phyloP scores from a whole-genome alignment of 2,797 vertebrate genomes.

The Acanthiza pusilla region DNA sequence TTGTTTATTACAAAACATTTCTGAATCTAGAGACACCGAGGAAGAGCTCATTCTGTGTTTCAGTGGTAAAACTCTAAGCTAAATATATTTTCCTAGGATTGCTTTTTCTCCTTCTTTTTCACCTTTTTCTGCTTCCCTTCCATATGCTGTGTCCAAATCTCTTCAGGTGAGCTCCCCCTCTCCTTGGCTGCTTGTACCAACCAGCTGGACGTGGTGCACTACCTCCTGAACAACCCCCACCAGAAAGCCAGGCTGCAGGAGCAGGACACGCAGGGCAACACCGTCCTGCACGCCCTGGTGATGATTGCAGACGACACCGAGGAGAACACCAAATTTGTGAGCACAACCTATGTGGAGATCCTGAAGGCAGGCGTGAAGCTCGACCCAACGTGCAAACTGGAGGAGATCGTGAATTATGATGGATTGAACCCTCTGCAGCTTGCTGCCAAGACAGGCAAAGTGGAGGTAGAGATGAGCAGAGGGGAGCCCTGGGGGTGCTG shows the following conservation, averaged over 20 bases:
- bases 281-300: constrained; percentile 88
- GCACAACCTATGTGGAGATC: constrained; percentile 82
- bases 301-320: constrained; percentile 82
- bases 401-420: constrained; percentile 79
- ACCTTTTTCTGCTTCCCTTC: neutral
- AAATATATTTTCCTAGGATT: neutral
- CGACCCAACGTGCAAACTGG: constrained; percentile 73
- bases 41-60: neutral
- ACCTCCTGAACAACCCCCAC: constrained; percentile 82
- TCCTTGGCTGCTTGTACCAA: constrained; percentile 94
- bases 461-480: constrained; percentile 72
- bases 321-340: constrained; percentile 85
- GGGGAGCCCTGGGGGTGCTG: neutral
- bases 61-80: neutral
- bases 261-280: constrained; percentile 87
- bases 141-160: neutral
- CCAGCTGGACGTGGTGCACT: constrained; percentile 84
- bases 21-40: neutral
- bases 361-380: constrained; percentile 72
- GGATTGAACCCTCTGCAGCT: constrained; percentile 87
- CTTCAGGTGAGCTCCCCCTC: constrained; percentile 88
- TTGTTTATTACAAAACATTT: neutral
- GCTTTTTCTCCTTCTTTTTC: neutral
- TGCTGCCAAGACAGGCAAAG: constrained; percentile 89
- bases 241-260: constrained; percentile 72